A percentile compares a stretch with the other conserved stretches of the same genome.
phyloP scores from a whole-genome alignment of 2,797 vertebrate species.

The Sylvilagus floridanus region DNA sequence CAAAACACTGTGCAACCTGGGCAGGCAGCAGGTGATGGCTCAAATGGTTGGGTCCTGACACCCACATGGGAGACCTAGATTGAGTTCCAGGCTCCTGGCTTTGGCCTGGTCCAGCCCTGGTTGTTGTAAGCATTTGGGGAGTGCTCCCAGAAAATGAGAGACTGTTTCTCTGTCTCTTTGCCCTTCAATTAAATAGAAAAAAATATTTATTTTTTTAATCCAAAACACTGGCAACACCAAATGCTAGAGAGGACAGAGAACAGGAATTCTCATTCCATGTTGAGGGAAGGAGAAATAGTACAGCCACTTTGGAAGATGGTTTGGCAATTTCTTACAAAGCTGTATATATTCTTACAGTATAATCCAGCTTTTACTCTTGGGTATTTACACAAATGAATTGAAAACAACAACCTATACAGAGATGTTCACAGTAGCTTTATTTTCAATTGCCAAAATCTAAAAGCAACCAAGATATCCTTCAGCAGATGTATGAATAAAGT shows the following conservation, averaged over 20 bases:
- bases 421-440: background rate
- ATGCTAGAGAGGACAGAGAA: background rate
- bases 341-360: background rate
- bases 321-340: background rate
- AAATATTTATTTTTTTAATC: background rate
- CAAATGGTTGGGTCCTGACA: too few species aligned
- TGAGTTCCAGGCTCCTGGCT: too few species aligned
- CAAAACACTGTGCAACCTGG: too few species aligned
- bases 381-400: background rate
- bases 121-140: too few species aligned
- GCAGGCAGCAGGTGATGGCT: too few species aligned
- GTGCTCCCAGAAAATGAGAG: too few species aligned
- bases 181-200: too few species aligned
- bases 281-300: too few species aligned
- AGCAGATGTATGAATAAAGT: too few species aligned
- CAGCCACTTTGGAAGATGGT: background rate
- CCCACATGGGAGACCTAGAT: too few species aligned
- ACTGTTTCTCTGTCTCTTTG: too few species aligned
- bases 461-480: background rate
- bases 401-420: background rate
- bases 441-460: background rate
- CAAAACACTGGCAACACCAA: background rate
- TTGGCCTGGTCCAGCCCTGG: too few species aligned
- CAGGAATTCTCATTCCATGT: background rate
- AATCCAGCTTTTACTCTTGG: background rate